Evolutionary conservation across 2,888 invertebrate species (phyloP).

Genomic region (Hydriomena furcata): DNA sequence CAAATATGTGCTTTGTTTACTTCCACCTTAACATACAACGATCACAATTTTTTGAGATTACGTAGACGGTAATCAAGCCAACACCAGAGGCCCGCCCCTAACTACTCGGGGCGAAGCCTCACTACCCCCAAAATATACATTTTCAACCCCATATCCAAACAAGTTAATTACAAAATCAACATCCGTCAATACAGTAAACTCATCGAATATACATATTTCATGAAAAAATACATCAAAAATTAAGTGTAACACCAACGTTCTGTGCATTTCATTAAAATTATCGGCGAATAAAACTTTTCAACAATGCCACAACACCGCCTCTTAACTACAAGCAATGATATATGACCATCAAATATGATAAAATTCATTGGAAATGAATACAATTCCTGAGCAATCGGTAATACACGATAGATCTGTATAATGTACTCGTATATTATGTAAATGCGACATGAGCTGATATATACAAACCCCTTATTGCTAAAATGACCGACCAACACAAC

Average conservation of each 20-base stretch:
- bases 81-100: constrained; percentile 24
- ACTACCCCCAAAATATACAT: constrained; percentile 29
- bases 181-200: constrained; percentile 77
- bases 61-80: constrained; percentile 37
- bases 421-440: constrained; percentile 53
- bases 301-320: constrained; percentile 71
- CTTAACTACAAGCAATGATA: constrained; percentile 61
- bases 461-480: constrained; percentile 26
- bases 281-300: constrained; percentile 61
- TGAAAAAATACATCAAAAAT: constrained; percentile 80
- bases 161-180: constrained; percentile 67
- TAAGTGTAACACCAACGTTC: constrained; percentile 82
- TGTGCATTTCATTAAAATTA: constrained; percentile 79
- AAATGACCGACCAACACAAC: constrained; percentile 56
- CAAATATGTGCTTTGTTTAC: constrained; percentile 76
- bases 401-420: constrained; percentile 46
- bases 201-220: constrained; percentile 72
- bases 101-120: constrained; percentile 28
- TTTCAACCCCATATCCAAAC: constrained; percentile 47
- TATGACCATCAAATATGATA: constrained; percentile 62
- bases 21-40: constrained; percentile 72
- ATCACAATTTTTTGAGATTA: constrained; percentile 67
- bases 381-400: constrained; percentile 79
- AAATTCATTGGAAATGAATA: constrained; percentile 61
- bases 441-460: constrained; percentile 44